Base-by-base conservation (phyloP, 2,113 vertebrate genomes). In the Atractosteus spatula region DNA sequence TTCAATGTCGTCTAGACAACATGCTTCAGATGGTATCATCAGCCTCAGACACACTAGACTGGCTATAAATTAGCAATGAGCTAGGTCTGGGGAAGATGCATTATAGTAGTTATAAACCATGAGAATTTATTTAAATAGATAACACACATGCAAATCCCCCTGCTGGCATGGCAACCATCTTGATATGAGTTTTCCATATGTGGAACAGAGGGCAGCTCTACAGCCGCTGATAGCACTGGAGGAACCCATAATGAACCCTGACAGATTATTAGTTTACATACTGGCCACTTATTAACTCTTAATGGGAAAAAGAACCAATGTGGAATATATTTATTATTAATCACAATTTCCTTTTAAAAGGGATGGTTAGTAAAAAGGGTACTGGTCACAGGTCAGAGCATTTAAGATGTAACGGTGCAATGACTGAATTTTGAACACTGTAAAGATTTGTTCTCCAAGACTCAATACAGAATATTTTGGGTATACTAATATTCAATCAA, bases 41-140 rank as follows among this genome's bases (percentile, higher is more conserved):
- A 92, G 93, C 93, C 91, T 86, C 86, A 91, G 88, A 93, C 89
- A 90, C 92, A 92, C 89, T 87, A 92, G 90, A 90, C 88, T 92
- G 88, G 89, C 90, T 94, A 94, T 96, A 96, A 97, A 96, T 96
- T 95, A 96, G 92, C 93, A 91, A 91, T 89, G 93, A 95, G 92
- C 90, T 87, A 90, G 92, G 83, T 91, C 88, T 93, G 91, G 92
- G 83, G 85, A 91, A 92, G 93, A 90, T 89, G 88, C 93, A 93
- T 94, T 94, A 92, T 89, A 92, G 91, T 86, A 91, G 93, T 91
- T 95, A 95, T 88, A 88, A 94, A 91, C 92, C 91, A 92, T 93
- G 93, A 94, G 92, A 95, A 97, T 94, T 94, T 94, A 95, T 96
- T 97, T 95, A 92, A 96, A 96, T 92, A 96, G 93, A 97, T 96